Base-by-base conservation (phyloP, 1,140 invertebrate species). In the Telenomus remus region DNA sequence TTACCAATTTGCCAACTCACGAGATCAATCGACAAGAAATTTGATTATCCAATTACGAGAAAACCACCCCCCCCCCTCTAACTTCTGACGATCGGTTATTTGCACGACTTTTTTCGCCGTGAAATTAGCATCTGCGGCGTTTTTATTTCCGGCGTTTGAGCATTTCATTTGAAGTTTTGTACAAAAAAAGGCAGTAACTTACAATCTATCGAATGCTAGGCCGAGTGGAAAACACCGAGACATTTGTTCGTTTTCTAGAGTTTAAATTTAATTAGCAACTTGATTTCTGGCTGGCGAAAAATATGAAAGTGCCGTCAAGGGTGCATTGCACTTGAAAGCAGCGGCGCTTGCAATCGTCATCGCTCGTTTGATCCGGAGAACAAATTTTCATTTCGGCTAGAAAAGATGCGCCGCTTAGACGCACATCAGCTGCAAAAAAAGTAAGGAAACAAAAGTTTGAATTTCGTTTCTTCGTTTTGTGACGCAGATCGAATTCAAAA, bases 211-310 rank as follows among this genome's bases (percentile, higher is more conserved):
- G 57, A 72, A 68, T 59, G 63, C 51, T 49, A 61, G 47, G 47
- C 50, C 51, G 57, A 59, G 61, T 72, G 68, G 57, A 68, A 77
- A 77, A 72, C 9, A 39, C 63, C 35, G 57, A 72, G 66, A 77
- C 54, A 47, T 71, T 69, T 55, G 54, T 60, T 63, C 63, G 51
- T 70, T 68, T 76, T 61, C 74, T 68, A 50, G 11, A 44, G 51
- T 63, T 71, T 68, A 68, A 77, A 72, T 72, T 77, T 77, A 72
- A 77, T 77, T 77, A 72, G 48, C 56, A 44, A 44, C 53, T 27
- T 27, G 6, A 57, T 61, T 61, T 76, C 61, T 54, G 61, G 56
- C 46, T 59, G 56, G 19, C 51, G 46, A 19, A 54, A 74, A 68
- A 74, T 33, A 33, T 59, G 55, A 74, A 74, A 68, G 53, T 47